Evolutionary conservation across 2,797 vertebrate species (phyloP), one percentile per base, ranked within the genome.

Genomic region (Hippopotamyrus pictus): DNA sequence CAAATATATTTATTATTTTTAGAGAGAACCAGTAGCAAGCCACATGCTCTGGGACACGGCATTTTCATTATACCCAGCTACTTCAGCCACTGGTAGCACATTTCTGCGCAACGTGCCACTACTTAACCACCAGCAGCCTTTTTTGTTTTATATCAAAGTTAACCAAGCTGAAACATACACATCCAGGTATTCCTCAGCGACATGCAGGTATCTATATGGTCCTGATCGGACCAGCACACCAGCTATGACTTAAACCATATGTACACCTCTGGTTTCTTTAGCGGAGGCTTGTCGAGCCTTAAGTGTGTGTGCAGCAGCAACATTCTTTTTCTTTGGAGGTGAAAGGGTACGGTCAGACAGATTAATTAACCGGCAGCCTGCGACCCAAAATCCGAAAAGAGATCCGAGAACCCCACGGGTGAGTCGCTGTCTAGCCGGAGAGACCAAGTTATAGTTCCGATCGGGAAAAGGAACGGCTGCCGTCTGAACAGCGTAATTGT

Each of bases 101-200:
- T 90, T 85, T 69, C 54, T 50, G 65, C 91, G 82, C 84, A 51
- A 90, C 87, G 69, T 89, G 91, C 91, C 95, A 94, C 92, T 95
- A 94, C 96, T 95, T 95, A 93, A 94, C 94, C 95, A 96, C 96
- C 96, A 96, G 95, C 95, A 96, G 95, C 94, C 94, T 96, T 95
- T 59, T 92, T 91, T 86, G 92, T 92, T 92, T 73, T 83, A 89
- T 93, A 91, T 91, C 91, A 91, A 92, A 92, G 91, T 93, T 92
- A 92, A 93, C 92, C 92, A 92, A 92, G 87, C 93, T 90, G 92
- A 93, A 89, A 90, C 90, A 88, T 89, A 91, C 92, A 91, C 92
- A 93, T 91, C 93, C 91, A 91, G 91, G 90, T 92, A 89, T 92
- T 92, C 85, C 88, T 88, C 90, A 91, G 87, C 87, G 69, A 92